phyloP scores from a whole-genome alignment of 2,797 vertebrate genomes.

The Sternotherus odoratus region DNA sequence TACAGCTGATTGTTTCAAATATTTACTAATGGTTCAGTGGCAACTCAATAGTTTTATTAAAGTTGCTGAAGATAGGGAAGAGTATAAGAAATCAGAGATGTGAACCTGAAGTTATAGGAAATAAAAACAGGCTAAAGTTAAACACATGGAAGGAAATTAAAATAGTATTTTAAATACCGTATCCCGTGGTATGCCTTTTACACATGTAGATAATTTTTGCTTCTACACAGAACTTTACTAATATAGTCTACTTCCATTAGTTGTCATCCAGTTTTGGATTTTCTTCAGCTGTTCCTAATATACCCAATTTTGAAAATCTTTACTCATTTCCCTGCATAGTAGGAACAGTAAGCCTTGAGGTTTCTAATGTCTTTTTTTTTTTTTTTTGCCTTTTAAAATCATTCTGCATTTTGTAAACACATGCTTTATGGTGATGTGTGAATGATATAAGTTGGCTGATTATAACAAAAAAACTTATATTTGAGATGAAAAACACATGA shows the following conservation, averaged over 20 bases:
- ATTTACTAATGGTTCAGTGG: neutral
- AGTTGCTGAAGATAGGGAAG: neutral
- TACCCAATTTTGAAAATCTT: neutral
- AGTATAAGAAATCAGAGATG: neutral
- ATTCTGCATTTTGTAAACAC: neutral
- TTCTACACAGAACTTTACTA: neutral
- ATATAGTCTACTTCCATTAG: neutral
- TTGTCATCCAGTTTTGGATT: neutral
- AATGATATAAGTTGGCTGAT: neutral
- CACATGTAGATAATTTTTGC: neutral
- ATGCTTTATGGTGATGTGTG: neutral
- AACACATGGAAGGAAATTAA: neutral
- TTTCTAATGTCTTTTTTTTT: neutral
- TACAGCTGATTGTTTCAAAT: neutral
- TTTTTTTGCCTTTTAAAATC: neutral
- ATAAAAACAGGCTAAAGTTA: neutral
- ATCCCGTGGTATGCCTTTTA: neutral
- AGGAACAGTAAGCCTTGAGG: neutral
- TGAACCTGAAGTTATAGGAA: neutral
- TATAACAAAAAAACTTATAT: neutral
- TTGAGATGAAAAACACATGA: neutral
- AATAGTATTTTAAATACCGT: neutral
- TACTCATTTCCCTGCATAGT: neutral
- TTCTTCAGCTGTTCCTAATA: neutral
- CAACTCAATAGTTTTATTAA: neutral